Conservation (phyloP, 2,888 invertebrate genomes). For the Sphinx pinastri region DNA sequence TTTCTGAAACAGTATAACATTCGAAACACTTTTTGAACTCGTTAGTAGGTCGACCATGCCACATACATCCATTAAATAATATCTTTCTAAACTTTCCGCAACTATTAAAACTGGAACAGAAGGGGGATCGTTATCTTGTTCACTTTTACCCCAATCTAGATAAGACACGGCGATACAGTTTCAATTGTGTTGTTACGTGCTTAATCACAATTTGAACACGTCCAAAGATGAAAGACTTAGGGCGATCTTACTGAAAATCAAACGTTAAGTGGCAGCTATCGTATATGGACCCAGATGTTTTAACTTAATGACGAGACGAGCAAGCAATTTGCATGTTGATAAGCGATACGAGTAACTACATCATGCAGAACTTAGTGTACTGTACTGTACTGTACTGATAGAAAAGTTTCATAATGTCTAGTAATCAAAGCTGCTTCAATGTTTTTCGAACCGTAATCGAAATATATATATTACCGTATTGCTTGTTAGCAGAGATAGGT, state of each 20-base stretch:
- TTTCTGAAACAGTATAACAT: no score
- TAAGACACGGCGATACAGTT: neutral
- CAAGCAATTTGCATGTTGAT: no score
- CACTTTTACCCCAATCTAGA: neutral
- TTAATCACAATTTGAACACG: neutral
- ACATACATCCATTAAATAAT: neutral
- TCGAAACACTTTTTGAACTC: neutral
- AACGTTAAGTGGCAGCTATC: neutral
- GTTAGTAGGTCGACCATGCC: neutral
- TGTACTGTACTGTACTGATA: no score
- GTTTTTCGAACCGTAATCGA: no score
- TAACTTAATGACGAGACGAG: no score
- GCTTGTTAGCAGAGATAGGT: no score
- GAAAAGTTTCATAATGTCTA: no score
- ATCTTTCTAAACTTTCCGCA: neutral
- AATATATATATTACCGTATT: no score
- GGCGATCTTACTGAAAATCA: neutral
- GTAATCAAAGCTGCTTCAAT: no score
- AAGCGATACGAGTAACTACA: no score
- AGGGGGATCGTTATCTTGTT: slow-evolving; percentile 1
- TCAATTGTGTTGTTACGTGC: neutral
- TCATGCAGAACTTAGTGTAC: no score
- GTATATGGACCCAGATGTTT: no score
- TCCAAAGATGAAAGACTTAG: neutral
- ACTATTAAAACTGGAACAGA: neutral